Conservation (phyloP, 2,113 vertebrate species). For the Delphinapterus leucas region DNA sequence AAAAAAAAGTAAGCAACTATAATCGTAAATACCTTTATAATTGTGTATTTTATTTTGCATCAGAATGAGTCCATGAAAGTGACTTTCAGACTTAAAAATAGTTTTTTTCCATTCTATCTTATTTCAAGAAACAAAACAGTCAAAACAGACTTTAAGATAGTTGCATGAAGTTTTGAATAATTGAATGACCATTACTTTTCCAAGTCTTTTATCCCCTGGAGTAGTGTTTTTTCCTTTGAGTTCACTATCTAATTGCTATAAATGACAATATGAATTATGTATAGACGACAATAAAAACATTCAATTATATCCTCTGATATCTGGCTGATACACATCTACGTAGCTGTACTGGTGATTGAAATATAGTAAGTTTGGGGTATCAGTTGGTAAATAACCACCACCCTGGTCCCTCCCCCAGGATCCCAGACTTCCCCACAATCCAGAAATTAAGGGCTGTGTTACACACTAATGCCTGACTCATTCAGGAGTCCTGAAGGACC, state of each 20-base stretch:
- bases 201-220: not conserved
- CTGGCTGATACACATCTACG: not conserved
- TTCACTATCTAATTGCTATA: slow-evolving; percentile 20
- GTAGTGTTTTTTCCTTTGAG: not conserved
- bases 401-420: not conserved
- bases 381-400: not conserved
- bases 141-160: not conserved
- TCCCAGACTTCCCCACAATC: not conserved
- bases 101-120: not conserved
- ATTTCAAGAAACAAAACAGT: slow-evolving; percentile 54
- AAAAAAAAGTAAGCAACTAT: slow-evolving; percentile 33
- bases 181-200: slow-evolving; percentile 49
- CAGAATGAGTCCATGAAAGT: not conserved
- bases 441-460: not conserved
- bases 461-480: not conserved
- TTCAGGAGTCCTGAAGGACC: not conserved
- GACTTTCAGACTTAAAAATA: slow-evolving; percentile 18
- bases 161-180: slow-evolving; percentile 32
- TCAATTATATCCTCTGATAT: not conserved
- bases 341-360: not conserved
- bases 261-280: not conserved
- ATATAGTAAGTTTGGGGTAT: not conserved
- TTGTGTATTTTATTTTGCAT: slow-evolving; percentile 12
- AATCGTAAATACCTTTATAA: slow-evolving; percentile 48
- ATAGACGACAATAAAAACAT: slow-evolving; percentile 9